Conservation (phyloP, 2,113 vertebrate species). For the Tachycineta bicolor region DNA sequence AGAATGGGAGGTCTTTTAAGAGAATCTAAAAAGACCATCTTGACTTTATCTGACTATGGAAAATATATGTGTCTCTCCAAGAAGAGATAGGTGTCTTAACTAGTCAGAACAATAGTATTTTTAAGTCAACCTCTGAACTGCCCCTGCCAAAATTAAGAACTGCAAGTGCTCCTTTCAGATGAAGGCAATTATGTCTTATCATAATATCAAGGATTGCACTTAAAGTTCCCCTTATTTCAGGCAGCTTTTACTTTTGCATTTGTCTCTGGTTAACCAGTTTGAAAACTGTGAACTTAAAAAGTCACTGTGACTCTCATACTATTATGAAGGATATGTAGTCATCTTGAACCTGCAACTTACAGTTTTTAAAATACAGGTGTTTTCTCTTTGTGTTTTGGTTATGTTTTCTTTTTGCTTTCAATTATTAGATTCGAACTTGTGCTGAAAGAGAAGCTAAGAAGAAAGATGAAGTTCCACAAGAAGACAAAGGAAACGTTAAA, state of each 20-base stretch:
- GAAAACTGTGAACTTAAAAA: not conserved
- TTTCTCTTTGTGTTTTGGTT: not conserved
- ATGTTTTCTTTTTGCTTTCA: not conserved
- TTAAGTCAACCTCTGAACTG: not conserved
- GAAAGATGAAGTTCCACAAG: conserved; percentile 91
- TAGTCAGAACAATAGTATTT: not conserved
- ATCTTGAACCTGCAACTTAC: not conserved
- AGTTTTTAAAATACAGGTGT: fast-evolving
- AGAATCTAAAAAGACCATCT: not conserved
- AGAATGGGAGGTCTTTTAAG: not conserved
- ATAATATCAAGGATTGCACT: not conserved
- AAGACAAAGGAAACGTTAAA: conserved; percentile 95
- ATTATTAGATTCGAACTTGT: conserved; percentile 87
- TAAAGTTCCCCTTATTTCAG: not conserved
- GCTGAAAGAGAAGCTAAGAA: conserved; percentile 85
- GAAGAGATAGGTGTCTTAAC: not conserved
- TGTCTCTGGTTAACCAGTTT: not conserved
- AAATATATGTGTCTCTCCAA: not conserved
- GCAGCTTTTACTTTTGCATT: not conserved
- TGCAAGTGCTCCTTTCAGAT: not conserved
- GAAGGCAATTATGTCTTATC: not conserved
- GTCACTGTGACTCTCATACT: not conserved
- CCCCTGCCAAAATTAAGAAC: not conserved
- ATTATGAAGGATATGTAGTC: not conserved
- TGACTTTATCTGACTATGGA: not conserved